Conservation (phyloP, 23 tunicate genomes). For the Trididemnum miniatum region DNA sequence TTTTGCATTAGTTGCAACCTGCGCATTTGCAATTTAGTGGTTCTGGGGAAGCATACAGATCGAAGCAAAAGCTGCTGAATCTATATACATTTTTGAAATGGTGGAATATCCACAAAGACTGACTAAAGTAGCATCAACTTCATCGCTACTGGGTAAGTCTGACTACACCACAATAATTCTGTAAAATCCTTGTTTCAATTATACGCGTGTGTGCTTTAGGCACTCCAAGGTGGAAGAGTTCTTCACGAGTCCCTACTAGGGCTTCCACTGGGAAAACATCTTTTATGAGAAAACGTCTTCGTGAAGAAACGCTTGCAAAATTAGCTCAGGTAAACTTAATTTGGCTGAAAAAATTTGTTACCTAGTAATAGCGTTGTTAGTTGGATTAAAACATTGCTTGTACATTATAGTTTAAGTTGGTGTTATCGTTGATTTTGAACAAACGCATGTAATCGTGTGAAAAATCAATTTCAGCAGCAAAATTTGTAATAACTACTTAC, state of each 20-base stretch:
- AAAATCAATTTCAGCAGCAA: no score
- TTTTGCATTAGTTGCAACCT: no score
- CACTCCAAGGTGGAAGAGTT: constrained; percentile 79
- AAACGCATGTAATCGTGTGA: no score
- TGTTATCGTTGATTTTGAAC: no score
- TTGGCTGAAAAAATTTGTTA: no score
- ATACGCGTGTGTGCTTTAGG: no score
- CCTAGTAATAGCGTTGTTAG: no score
- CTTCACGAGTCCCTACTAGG: constrained; percentile 34
- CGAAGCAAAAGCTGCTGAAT: constrained; percentile 89
- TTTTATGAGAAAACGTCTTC: constrained; percentile 66
- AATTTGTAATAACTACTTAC: no score
- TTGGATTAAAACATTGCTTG: no score
- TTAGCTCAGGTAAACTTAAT: constrained; percentile 57
- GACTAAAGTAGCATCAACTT: constrained; percentile 71
- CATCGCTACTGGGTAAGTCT: constrained; percentile 74
- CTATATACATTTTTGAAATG: constrained; percentile 64
- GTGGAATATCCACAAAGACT: constrained; percentile 50
- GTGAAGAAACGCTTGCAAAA: constrained; percentile 86
- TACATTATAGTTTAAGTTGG: no score
- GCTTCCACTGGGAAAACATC: constrained; percentile 65
- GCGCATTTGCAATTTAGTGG: constrained; percentile 64
- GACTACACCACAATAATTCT: no score
- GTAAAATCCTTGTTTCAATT: no score
- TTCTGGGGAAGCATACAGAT: constrained; percentile 98